Base-by-base conservation (phyloP, 2,888 invertebrate genomes). In the Epirrhoe tristata region DNA sequence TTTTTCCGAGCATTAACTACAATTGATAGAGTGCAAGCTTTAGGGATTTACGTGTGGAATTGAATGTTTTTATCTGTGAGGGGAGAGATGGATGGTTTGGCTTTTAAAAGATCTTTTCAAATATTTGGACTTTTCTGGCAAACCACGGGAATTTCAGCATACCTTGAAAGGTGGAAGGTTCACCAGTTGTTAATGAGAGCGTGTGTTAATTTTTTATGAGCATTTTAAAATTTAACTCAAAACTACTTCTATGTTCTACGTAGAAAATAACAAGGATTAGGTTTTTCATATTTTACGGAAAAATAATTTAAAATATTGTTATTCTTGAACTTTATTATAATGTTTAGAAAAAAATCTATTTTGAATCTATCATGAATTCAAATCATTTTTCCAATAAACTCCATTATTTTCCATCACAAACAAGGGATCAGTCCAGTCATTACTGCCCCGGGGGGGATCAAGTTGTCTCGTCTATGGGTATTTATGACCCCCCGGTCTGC, bases 401-500 rank as follows among this genome's bases (percentile, higher is more conserved):
- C 34, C 14, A 54, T 14, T n/a, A 52, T 24, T 50, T 24, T 24
- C 24, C 59, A 55, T 55, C 59, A 55, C 79, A 81, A 81, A 82
- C 77, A 73, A 80, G 82, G 80, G 80, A 76, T 80, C 77, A 75
- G 34, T 74, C 74, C 69, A 60, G 77, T 81, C 80, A 81, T 81
- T 81, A 81, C 16, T 31, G 12, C 16, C 57, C 43, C 39, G 43
- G 12, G 39, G 8, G 36, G 63, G 84, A 79, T 83, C 82, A 81
- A 81, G 66, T 77, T 80, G 82, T 81, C 80, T 74, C 58, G 24
- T 36, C 58, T 39, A 72, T 72, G 66, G 80, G 78, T 81, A 79
- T 82, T 82, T 83, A 81, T 77, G 78, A 77, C 77, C 78, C 71
- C 14, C 24, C 3, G 24, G 8, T 54, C 52, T 14, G 48, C 32